Conservation (phyloP, 2,888 invertebrate species). For the Augochlorella aurata region DNA sequence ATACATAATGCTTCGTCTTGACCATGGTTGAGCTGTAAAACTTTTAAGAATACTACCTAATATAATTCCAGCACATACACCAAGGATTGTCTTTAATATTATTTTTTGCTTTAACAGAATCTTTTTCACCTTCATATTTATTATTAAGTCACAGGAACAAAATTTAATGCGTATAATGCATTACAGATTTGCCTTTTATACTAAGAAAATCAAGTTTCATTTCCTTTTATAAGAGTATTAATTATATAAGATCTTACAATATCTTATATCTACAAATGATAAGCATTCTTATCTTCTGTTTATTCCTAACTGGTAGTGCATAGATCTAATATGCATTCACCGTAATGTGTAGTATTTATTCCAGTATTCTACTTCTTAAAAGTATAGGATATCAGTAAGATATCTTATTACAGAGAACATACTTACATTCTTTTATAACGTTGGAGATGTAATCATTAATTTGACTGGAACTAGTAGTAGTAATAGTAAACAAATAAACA, state of each 20-base stretch:
- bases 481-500: slow-evolving; percentile 27
- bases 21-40: slow-evolving; percentile 84
- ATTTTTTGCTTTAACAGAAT: slow-evolving; percentile 57
- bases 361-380: slow-evolving; percentile 16
- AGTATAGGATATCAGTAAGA: slow-evolving; percentile 17
- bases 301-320: neutral
- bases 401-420: slow-evolving; percentile 36
- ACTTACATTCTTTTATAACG: slow-evolving; percentile 32
- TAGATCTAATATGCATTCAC: neutral
- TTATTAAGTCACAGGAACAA: neutral
- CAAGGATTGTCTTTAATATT: slow-evolving; percentile 67
- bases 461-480: neutral
- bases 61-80: slow-evolving; percentile 70
- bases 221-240: neutral
- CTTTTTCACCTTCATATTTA: slow-evolving; percentile 35
- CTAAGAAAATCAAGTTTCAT: neutral
- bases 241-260: neutral
- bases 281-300: slow-evolving; percentile 38
- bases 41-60: slow-evolving; percentile 72
- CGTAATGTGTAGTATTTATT: neutral
- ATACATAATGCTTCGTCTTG: slow-evolving; percentile 93
- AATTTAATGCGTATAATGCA: neutral
- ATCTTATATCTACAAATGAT: slow-evolving; percentile 29
- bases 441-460: neutral
- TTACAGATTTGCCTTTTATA: neutral